Evolutionary conservation across 2,888 invertebrate genomes (phyloP), one percentile per base, ranked within the genome.

Genomic region (Epistrophe eligans): DNA sequence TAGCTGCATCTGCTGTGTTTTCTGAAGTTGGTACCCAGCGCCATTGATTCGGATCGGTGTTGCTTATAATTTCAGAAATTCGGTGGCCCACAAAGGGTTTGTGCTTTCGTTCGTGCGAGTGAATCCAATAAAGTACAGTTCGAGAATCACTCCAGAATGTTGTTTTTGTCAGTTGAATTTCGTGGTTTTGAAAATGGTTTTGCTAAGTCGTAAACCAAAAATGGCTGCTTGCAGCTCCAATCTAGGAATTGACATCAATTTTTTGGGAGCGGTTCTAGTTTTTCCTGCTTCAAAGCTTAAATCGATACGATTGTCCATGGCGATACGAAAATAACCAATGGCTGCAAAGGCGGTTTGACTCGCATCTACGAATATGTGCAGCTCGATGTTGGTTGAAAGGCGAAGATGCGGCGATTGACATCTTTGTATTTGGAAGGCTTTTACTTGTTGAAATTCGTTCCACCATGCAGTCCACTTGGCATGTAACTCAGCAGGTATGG

Each of bases 221-320:
- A 60, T 17, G 17, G 40, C 60, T 3, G 60, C 60, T 40, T 60
- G 60, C 0, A 58, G 45, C 17, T 72, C 58, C 45, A 58, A 17
- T n/a, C 45, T 13, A 4, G 82, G 72, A 17, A 77, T 45, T 0
- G 82, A 82, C 45, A 72, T 62, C 40, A 66, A 2, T 50, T 66
- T 83, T 6, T 60, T 43, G 17, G 77, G 74, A 8, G 81, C 74
- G 11, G n/a, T 11, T n/a, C 76, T 40, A n/a, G 82, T 77, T 38
- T 77, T 83, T 24, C 62, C 72, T 7, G 17, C 19, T 50, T 81
- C 70, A 13, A 84, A 19, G 28, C 9, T 48, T 1, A 80, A 32
- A 10, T 84, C 74, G 5, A 70, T 45, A 17, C 45, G 38, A 8
- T 72, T 19, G 4, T 32, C 13, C 1, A 11, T 40, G 40, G 11